A percentile compares a stretch with the other conserved stretches of the same genome.
Conservation (phyloP, 2,888 invertebrate species). For the Phragmatobia fuliginosa region DNA sequence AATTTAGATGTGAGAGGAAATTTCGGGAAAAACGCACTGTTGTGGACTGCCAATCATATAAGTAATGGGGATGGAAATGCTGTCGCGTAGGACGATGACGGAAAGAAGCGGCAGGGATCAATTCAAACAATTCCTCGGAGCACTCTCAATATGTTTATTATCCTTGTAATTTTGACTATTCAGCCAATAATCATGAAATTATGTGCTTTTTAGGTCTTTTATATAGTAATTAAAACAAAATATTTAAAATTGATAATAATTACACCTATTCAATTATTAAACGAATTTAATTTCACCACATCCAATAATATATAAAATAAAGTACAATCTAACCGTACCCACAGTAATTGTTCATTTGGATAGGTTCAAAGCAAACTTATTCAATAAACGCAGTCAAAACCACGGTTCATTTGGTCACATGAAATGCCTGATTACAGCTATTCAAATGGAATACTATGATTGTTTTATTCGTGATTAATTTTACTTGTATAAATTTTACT, state of each 20-base stretch:
- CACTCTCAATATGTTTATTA: too few relatives aligned
- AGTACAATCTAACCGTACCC: conserved; percentile 30
- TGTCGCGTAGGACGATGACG: too few relatives aligned
- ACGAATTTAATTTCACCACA: background rate
- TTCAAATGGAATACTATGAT: conserved; percentile 47
- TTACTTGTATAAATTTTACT: conserved; percentile 40
- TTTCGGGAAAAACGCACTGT: too few relatives aligned
- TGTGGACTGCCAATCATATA: too few relatives aligned
- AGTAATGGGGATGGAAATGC: too few relatives aligned
- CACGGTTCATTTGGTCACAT: conserved; percentile 60
- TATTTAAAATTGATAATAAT: background rate
- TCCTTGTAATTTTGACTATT: background rate
- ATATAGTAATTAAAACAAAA: background rate
- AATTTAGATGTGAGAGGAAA: too few relatives aligned
- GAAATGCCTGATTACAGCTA: conserved; percentile 55
- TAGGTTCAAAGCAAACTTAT: conserved; percentile 57
- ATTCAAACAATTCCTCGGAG: too few relatives aligned
- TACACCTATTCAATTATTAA: background rate
- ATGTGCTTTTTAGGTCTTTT: background rate
- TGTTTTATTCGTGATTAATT: conserved; percentile 49
- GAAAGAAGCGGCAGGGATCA: too few relatives aligned
- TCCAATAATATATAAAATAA: conserved; percentile 22
- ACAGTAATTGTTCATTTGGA: conserved; percentile 54
- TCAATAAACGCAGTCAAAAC: conserved; percentile 51
- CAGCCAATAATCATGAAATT: background rate